Evolutionary conservation across 2,888 invertebrate species (phyloP), one percentile per base, ranked within the genome.

Genomic region (Eledone cirrhosa): DNA sequence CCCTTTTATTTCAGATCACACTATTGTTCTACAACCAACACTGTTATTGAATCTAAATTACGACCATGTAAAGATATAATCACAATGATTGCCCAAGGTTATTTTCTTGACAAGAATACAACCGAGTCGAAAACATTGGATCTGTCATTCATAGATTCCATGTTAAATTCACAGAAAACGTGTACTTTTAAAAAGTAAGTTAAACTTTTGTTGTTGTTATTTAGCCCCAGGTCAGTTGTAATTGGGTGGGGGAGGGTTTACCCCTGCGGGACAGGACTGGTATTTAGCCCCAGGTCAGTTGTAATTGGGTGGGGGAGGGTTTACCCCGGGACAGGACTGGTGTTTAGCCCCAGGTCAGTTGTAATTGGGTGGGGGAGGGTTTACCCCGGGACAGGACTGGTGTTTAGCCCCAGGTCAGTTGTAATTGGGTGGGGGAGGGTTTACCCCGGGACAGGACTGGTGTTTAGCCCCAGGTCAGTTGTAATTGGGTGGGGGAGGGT

Each of bases 161-260:
- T 72, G 31, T 72, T 41, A 31, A 33, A 72, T 31, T 41, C 72
- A 41, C 5, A 72, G 13, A 22, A 72, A 33, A 41, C n/a, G 19
- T 72, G 72, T 29, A 31, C n/a, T 8, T 72, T 41, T 14, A 72
- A 72, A 22, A 72, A 72, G 72, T 72, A 72, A 33, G 72, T 72
- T 22, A 69, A n/a, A 65, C n/a, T 5, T 29, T 67, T 67, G 27
- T 67, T 31, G 27, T 27, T 2, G 11, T 67, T 29, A 14, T 8
- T 16, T 13, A 65, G 11, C 16, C 27, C 13, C 65, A 5, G 5
- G n/a, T n/a, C n/a, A n/a, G n/a, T n/a, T n/a, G n/a, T n/a, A n/a
- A n/a, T n/a, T n/a, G n/a, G n/a, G n/a, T n/a, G n/a, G n/a, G n/a
- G n/a, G n/a, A n/a, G n/a, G n/a, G n/a, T n/a, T n/a, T n/a, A n/a